Base-by-base conservation (phyloP, 2,888 invertebrate species). In the Psylliodes chrysocephalus region DNA sequence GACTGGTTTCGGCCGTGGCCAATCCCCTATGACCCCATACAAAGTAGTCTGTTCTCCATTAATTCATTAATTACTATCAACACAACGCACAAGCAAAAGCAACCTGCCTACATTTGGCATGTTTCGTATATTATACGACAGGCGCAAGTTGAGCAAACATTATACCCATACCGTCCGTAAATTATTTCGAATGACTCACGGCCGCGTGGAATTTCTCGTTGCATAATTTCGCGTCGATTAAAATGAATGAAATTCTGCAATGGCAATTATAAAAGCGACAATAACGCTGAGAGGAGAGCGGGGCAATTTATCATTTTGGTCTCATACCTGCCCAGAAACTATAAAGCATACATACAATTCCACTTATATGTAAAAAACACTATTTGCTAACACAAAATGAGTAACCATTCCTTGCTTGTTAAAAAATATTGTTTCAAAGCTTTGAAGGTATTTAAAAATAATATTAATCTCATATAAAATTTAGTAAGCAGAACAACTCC, bases 101-200 rank as follows among this genome's bases (percentile, higher is more conserved):
- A 52, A 52, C 52, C 52, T 52, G 52, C 52, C 52, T 52, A 52
- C 52, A 52, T 35, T 52, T 33, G 52, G 52, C 52, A 6, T 52
- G 35, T 30, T 25, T 30, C 5, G 35, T 15, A 10, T 18, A n/a
- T n/a, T n/a, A n/a, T n/a, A n/a, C n/a, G n/a, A n/a, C n/a, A 19
- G 30, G 19, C 18, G 35, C 52, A 52, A 33, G 30, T 51, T n/a
- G 17, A 30, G 51, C 17, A 51, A 30, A 52, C 18, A 17, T 17
- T 49, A 25, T 33, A 33, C n/a, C 33, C 30, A 25, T 33, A 33
- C n/a, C 33, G 33, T 52, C 52, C 19, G 52, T 17, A 15, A 28
- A 52, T 52, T 33, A 52, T 52, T 33, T 30, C 7, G 52, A 52
- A 35, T 52, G 52, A 52, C 18, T 52, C 52, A 52, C 35, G 18